Base-by-base conservation (phyloP, 2,113 vertebrate species). In the Morone saxatilis region DNA sequence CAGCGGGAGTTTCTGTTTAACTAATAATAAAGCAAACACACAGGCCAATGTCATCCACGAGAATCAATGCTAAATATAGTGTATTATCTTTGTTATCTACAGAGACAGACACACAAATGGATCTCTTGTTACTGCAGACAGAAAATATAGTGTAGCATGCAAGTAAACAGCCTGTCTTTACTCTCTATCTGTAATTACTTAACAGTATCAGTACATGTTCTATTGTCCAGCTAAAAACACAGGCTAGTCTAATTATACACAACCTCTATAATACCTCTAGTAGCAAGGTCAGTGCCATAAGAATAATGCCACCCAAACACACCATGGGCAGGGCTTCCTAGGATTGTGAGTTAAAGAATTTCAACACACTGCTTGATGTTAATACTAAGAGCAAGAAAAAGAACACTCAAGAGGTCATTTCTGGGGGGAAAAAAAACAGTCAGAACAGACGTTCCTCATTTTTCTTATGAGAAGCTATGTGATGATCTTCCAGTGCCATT, bases 261-360 rank as follows among this genome's bases (percentile, higher is more conserved):
- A 63, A 45, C 31, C 57, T 54, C 68, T 60, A 59, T n/a, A 41
- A 61, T 61, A 65, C 41, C 36, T 56, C 0, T 22, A 57, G 66
- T 66, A 38, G 40, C 51, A 56, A 81, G 68, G 76, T 75, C 79
- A 80, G 22, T 19, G 57, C 17, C 16, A 48, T 8, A 17, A 54
- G 4, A 20, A 80, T 67, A 86, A 86, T 88, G 75, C 70, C 79
- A 88, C 43, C 84, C 68, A 83, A 87, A 90, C 80, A 83, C n/a
- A 36, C 10, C n/a, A 50, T 72, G 90, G 93, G 93, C 85, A 88
- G 87, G 90, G 89, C 66, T 93, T 94, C 93, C 93, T 92, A 41
- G 60, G 89, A 94, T 93, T 94, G 92, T 94, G 57, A 72, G 51
- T 31, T 19, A 78, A 56, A 78, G 11, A 13, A 41, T 86, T 76